phyloP scores from a whole-genome alignment of 92 coral and sea anemone species.

The Porites divaricata region DNA sequence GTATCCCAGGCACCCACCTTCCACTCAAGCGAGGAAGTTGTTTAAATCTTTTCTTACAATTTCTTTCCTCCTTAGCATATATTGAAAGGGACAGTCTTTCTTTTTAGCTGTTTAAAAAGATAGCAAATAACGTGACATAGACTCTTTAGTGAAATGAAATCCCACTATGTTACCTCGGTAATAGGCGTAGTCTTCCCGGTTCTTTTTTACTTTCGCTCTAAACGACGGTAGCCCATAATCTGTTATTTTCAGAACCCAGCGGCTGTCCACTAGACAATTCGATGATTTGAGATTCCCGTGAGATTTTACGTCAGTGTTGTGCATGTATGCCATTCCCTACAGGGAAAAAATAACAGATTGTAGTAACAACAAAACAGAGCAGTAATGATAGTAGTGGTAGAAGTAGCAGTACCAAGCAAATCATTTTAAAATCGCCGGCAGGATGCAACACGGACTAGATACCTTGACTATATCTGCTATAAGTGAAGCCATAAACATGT shows the following conservation, averaged over 20 bases:
- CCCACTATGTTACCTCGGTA: constrained; percentile 73
- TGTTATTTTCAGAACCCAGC: constrained; percentile 96
- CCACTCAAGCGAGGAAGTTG: too few relatives aligned
- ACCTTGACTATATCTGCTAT: constrained; percentile 96
- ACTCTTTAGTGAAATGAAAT: too few relatives aligned
- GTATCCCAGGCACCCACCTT: too few relatives aligned
- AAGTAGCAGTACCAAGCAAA: neutral
- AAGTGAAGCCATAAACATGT: constrained; percentile 95
- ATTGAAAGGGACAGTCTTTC: too few relatives aligned
- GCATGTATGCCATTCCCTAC: constrained; percentile 96
- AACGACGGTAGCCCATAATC: constrained; percentile 95
- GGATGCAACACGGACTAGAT: neutral
- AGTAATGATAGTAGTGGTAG: too few relatives aligned
- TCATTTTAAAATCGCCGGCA: too few relatives aligned
- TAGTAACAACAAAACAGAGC: neutral
- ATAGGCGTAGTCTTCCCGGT: constrained; percentile 80
- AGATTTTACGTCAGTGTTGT: constrained; percentile 87
- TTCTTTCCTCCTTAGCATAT: too few relatives aligned
- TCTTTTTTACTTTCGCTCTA: constrained; percentile 81
- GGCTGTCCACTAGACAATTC: constrained; percentile 94
- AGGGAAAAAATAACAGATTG: neutral
- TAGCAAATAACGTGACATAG: too few relatives aligned
- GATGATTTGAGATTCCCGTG: constrained; percentile 97
- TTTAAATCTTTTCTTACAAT: too few relatives aligned
- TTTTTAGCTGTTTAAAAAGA: too few relatives aligned